phyloP scores from a whole-genome alignment of 2,113 vertebrate species.

The Ifrita kowaldi region DNA sequence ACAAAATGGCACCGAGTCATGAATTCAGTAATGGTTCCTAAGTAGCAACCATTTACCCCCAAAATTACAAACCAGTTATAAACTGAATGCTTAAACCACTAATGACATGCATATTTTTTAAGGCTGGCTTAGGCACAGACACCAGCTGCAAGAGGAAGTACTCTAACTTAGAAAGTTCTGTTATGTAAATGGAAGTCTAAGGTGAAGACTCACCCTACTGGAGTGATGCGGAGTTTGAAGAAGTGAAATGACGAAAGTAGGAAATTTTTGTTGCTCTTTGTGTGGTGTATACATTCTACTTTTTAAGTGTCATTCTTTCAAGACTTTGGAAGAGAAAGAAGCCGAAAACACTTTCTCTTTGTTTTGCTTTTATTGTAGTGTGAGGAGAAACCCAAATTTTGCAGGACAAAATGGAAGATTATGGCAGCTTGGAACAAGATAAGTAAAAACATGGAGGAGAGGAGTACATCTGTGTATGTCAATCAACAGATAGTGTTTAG shows the following conservation, averaged over 20 bases:
- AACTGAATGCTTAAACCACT: background rate
- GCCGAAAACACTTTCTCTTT: background rate
- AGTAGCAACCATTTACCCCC: accelerated
- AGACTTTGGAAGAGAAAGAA: background rate
- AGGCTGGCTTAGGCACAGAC: background rate
- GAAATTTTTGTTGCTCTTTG: background rate
- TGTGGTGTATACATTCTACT: background rate
- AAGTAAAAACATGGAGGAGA: background rate
- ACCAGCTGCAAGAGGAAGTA: background rate
- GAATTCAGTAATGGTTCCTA: background rate
- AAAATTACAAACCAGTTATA: background rate
- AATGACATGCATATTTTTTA: background rate
- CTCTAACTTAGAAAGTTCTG: background rate
- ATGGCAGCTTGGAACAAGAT: background rate
- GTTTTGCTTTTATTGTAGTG: background rate
- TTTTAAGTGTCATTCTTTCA: background rate
- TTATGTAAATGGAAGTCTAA: background rate
- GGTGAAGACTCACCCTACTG: background rate
- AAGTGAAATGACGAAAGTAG: background rate
- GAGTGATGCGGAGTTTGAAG: background rate
- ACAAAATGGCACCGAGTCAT: background rate
- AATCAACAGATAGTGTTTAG: background rate
- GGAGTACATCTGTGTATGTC: background rate
- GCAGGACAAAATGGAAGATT: background rate
- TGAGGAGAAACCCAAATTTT: background rate